Evolutionary conservation across 2,113 vertebrate species (phyloP).

Genomic region (Australoheros scitulus): DNA sequence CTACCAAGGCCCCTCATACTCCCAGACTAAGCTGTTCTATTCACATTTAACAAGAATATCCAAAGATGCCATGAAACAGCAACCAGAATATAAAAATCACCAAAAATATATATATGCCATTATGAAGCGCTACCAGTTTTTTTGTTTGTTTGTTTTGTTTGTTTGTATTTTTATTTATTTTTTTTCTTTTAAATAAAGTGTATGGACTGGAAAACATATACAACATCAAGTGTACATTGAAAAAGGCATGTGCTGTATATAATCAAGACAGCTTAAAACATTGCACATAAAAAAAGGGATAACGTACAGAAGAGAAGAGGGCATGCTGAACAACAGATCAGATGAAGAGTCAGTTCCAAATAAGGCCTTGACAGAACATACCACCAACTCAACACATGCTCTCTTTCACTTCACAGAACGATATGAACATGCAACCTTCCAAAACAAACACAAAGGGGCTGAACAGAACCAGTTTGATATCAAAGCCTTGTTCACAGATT

Average conservation of each 20-base stretch:
- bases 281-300: constrained; percentile 74
- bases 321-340: constrained; percentile 86
- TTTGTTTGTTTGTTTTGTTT: constrained; percentile 26
- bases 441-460: constrained; percentile 41
- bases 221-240: constrained; percentile 84
- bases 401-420: constrained; percentile 63
- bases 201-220: constrained; percentile 90
- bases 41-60: constrained; percentile 84
- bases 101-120: constrained; percentile 83
- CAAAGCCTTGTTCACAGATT: constrained; percentile 62
- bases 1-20: constrained; percentile 63
- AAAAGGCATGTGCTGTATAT: constrained; percentile 81
- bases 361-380: constrained; percentile 75
- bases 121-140: constrained; percentile 84
- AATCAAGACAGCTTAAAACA: constrained; percentile 75
- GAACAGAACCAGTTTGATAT: constrained; percentile 37
- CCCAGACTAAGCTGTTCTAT: constrained; percentile 69
- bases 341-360: constrained; percentile 40
- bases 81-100: constrained; percentile 96
- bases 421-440: constrained; percentile 63
- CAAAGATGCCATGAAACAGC: constrained; percentile 94
- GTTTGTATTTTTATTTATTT: constrained; percentile 62
- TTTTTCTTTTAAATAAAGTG: constrained; percentile 82
- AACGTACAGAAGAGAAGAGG: constrained; percentile 76
- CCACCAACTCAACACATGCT: constrained; percentile 77